A percentile compares a stretch with the other conserved stretches of the same genome.
These are phyloP conservation scores for Melopsittacus undulatus DNA, from an alignment of 2,797 vertebrate species.

Conservation along the genomic window DNA sequence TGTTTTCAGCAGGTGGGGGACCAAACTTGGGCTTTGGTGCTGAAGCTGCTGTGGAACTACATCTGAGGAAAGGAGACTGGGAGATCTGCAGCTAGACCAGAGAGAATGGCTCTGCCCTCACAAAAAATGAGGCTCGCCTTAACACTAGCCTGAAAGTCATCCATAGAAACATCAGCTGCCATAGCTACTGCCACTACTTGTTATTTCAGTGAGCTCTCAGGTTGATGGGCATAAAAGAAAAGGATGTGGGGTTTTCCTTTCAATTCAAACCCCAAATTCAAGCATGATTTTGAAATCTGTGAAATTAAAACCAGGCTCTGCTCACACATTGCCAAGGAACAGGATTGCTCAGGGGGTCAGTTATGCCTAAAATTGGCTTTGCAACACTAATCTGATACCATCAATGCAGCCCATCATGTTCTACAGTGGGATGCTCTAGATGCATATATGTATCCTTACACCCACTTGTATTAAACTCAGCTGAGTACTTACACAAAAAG, in stretches of 20 bases:
- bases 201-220: not conserved
- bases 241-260: not conserved
- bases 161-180: not conserved
- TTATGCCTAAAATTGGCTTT: not conserved
- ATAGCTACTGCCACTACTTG: not conserved
- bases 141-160: not conserved
- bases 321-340: not conserved
- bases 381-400: not conserved
- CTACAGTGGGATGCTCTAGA: not conserved
- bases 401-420: not conserved
- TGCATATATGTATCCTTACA: not conserved
- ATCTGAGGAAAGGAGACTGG: accelerated
- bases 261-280: not conserved
- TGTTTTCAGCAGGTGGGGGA: not conserved
- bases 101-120: not conserved
- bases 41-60: not conserved
- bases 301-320: not conserved
- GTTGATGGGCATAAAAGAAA: not conserved
- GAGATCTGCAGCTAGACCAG: not conserved
- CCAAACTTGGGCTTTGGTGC: not conserved
- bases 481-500: not conserved
- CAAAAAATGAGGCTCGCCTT: not conserved
- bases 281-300: not conserved
- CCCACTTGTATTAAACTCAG: not conserved
- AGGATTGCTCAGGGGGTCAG: not conserved